Percentiles rank a stretch among this genome's conserved stretches.
phyloP scores from a whole-genome alignment of 2,797 vertebrate species.

The Pangasius macronema region DNA sequence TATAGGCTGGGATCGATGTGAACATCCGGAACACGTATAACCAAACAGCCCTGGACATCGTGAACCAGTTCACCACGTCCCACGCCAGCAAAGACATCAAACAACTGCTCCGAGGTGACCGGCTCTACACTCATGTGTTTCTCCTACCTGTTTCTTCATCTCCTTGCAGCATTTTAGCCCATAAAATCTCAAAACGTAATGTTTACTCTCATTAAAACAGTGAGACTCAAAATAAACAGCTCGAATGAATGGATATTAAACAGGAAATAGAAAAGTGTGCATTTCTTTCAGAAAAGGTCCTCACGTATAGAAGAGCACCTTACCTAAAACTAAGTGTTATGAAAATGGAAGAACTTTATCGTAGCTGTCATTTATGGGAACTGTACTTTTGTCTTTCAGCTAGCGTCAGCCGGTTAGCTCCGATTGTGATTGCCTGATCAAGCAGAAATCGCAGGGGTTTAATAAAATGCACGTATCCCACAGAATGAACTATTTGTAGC shows the following conservation, averaged over 20 bases:
- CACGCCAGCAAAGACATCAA: slow-evolving; percentile 89
- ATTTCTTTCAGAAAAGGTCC: background rate
- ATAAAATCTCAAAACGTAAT: background rate
- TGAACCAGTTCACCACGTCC: slow-evolving; percentile 88
- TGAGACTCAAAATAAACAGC: too few relatives aligned
- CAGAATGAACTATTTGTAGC: too few relatives aligned
- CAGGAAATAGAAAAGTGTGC: background rate
- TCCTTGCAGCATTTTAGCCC: background rate
- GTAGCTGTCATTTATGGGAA: too few relatives aligned
- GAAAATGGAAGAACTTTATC: background rate
- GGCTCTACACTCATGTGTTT: background rate
- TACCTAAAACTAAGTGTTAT: background rate
- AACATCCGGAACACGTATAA: slow-evolving; percentile 87
- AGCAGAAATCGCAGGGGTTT: background rate
- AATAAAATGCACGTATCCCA: too few relatives aligned
- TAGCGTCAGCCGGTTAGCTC: background rate
- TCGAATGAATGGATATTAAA: background rate
- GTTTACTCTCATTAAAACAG: background rate
- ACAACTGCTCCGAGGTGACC: slow-evolving; percentile 82
- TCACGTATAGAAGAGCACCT: background rate
- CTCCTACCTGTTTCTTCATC: background rate
- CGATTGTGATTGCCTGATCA: background rate
- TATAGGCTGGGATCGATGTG: slow-evolving; percentile 74
- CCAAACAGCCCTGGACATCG: slow-evolving; percentile 85
- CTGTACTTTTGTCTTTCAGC: background rate